Evolutionary conservation across 1,140 invertebrate genomes (phyloP).

Genomic region (Macrobrachium rosenbergii): DNA sequence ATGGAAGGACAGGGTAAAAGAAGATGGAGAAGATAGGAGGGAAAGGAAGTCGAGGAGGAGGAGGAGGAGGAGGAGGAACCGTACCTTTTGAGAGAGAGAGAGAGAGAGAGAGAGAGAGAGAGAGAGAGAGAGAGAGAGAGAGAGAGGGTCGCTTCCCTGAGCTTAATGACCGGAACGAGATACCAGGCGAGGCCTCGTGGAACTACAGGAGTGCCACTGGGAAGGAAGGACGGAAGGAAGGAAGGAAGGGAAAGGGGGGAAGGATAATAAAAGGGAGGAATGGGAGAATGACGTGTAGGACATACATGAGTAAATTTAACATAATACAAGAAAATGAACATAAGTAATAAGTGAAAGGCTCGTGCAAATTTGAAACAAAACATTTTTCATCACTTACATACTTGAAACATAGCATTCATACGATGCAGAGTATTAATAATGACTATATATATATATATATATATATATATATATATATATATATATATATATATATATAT

Average conservation of each 20-base stretch:
- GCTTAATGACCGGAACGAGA: conserved; percentile 51
- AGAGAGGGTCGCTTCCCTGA: not conserved
- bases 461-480: not conserved
- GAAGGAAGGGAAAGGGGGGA: not conserved
- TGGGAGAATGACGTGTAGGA: too few relatives aligned
- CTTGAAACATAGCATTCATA: too few relatives aligned
- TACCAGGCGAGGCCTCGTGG: conserved; percentile 9
- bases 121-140: not conserved
- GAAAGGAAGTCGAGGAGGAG: not conserved
- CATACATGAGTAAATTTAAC: too few relatives aligned
- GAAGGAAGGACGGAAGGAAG: not conserved
- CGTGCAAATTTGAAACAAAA: too few relatives aligned
- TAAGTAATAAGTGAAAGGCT: too few relatives aligned
- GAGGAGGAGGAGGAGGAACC: not conserved
- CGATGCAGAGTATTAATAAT: too few relatives aligned
- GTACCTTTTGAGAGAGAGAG: not conserved
- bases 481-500: not conserved
- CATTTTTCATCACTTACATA: too few relatives aligned
- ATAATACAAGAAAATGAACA: too few relatives aligned
- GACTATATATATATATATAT: not conserved
- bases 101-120: too few relatives aligned
- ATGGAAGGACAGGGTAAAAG: not conserved
- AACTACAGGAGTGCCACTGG: not conserved
- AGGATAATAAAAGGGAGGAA: not conserved
- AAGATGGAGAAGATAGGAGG: not conserved